Conservation (phyloP, 2,797 vertebrate species). For the Chelon labrosus region DNA sequence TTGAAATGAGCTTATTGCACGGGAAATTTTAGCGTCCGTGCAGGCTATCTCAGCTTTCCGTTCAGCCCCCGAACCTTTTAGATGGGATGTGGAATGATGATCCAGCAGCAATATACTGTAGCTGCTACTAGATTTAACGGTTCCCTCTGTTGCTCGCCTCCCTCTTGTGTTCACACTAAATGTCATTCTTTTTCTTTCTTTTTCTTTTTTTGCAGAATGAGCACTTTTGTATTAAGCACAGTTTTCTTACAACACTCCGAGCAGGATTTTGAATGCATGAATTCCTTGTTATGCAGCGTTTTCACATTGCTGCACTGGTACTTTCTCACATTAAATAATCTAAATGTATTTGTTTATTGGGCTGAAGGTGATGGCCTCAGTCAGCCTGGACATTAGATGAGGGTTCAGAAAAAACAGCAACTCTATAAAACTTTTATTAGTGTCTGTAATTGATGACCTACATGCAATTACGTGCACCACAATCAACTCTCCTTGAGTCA, state of each 20-base stretch:
- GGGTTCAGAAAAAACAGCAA: neutral
- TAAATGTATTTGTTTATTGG: neutral
- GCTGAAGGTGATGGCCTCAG: neutral
- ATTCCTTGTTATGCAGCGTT: neutral
- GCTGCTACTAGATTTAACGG: slow-evolving; percentile 26
- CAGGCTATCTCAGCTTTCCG: slow-evolving; percentile 37
- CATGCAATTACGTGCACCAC: no score
- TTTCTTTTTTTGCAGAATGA: neutral
- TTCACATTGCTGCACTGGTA: neutral
- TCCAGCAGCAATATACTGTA: slow-evolving; percentile 22
- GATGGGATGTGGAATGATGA: slow-evolving; percentile 53
- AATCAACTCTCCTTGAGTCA: no score
- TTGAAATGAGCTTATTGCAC: slow-evolving; percentile 53
- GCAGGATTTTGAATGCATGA: neutral
- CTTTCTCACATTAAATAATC: neutral
- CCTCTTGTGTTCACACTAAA: slow-evolving; percentile 10
- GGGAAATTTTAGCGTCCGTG: slow-evolving; percentile 27
- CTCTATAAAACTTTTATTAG: no score
- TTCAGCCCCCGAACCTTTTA: slow-evolving; percentile 40
- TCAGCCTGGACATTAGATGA: slow-evolving; percentile 10
- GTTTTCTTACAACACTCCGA: neutral
- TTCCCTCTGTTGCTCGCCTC: slow-evolving; percentile 3
- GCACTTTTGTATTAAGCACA: neutral
- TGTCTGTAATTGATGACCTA: neutral
- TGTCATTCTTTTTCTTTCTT: no score